Base-by-base conservation (phyloP, 2,797 vertebrate genomes). In the Premnoplex brunnescens region DNA sequence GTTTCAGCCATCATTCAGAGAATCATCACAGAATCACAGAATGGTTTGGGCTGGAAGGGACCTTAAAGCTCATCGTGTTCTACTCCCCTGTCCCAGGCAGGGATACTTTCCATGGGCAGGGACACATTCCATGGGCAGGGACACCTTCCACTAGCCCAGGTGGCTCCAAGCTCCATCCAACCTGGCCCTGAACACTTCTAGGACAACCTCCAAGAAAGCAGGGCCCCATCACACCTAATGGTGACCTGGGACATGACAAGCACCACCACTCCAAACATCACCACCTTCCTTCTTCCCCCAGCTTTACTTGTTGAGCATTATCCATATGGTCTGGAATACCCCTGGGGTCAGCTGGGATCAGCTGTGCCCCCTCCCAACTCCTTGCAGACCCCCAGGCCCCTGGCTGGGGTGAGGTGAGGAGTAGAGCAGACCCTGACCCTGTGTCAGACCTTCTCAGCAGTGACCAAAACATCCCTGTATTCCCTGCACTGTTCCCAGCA, bases 11-110 rank as follows among this genome's bases (percentile, higher is more conserved):
- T n/a, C n/a, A n/a, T n/a, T 43, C 60, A 62, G 8, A 41, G 37
- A 36, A 58, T 8, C 44, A 34, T 28, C 27, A n/a, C 0, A 18
- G 20, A 52, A 14, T 18, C 22, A 20, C 15, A 32, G 16, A 7
- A 1, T 21, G 37, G 52, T n/a, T 39, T 46, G 52, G 24, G n/a
- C 2, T 52, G n/a, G 16, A 80, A 64, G 4, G 37, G 4, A 73
- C 36, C 32, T 37, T 20, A 26, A 30, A 52, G 6, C 0, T 0
- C 67, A 51, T 0, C 23, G 4, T 0, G 2, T 23, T 0, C 58
- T 43, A 22, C 17, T 34, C 18, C 39, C 34, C 46, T 48, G 46
- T 12, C 34, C 54, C 1, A 5, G 73, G 64, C 49, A 71, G 49
- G 22, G 32, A 27, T 32, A 49, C 26, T 43, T n/a, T 34, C 34